Evolutionary conservation across 2,113 vertebrate species (phyloP).

Genomic region (Gallinago paraguaiae): DNA sequence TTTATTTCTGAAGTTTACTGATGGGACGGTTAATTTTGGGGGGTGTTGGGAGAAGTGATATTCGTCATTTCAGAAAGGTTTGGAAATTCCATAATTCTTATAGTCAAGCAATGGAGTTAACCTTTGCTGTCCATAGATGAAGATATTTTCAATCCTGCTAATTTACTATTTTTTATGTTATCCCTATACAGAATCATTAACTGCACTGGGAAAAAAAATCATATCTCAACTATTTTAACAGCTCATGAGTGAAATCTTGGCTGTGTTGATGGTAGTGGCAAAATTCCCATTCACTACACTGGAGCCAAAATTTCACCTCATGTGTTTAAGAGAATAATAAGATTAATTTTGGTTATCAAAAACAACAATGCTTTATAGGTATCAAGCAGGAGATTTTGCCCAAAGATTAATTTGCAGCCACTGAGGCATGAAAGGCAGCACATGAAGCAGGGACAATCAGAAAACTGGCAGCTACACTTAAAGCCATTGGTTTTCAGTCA

Average conservation of each 20-base stretch:
- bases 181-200: neutral
- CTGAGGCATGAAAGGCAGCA: neutral
- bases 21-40: fast-evolving
- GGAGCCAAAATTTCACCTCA: slow-evolving; percentile 15
- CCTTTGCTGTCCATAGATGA: neutral
- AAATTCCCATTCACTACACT: neutral
- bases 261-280: neutral
- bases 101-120: neutral
- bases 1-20: neutral
- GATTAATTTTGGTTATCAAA: neutral
- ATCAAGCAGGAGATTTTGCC: neutral
- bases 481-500: neutral
- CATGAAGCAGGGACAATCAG: neutral
- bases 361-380: neutral
- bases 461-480: neutral
- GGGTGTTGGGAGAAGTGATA: fast-evolving
- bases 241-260: slow-evolving; percentile 4
- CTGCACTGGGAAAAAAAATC: neutral
- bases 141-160: neutral
- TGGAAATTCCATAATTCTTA: neutral
- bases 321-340: neutral
- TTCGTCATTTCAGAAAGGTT: neutral
- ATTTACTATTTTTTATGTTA: neutral
- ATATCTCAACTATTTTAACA: neutral
- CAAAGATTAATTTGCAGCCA: slow-evolving; percentile 25